Evolutionary conservation across 2,888 invertebrate species (phyloP), one percentile per base, ranked within the genome.

Genomic region (Bembecia ichneumoniformis): DNA sequence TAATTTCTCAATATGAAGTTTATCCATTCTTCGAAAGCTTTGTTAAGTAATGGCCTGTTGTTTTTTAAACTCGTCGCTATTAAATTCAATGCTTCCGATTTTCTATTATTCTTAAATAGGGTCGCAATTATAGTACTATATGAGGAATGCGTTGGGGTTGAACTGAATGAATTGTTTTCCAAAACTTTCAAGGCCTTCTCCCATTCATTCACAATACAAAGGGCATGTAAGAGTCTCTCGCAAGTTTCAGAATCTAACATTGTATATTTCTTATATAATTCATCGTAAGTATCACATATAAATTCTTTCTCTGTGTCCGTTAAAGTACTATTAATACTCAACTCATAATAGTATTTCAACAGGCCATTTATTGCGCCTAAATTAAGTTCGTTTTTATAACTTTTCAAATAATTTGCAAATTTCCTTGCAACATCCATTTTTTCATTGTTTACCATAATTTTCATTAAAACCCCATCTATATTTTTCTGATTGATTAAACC

Each of bases 141-240:
- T 0, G 89, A 75, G 1, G 64, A 59, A 49, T 77, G 66, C 55
- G 77, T 78, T 1, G 91, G 91, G 3, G 62, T 68, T 50, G 71
- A 58, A 17, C 82, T 82, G 9, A 89, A 44, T 64, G 89, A 82
- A 47, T 91, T 87, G 65, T 90, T 89, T 47, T 91, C 87, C 17
- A 93, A 67, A 11, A 93, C 75, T 56, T 89, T 82, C 0, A 90
- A 49, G 43, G 90, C 88, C 51, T 91, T 88, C 58, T 86, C 83
- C 93, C 93, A 94, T 56, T 90, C 78, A 50, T 86, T 70, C 7
- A 93, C 92, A 15, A 88, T 63, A 56, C 91, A 91, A 3, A 96
- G 67, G 0, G 90, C 93, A 52, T 77, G 74, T 50, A 94, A 82
- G 4, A 92, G 71, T 63, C 77, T 76, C 62, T 92, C 91, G 59